Evolutionary conservation across 2,888 invertebrate species (phyloP).

Genomic region (Portevinia maculata): DNA sequence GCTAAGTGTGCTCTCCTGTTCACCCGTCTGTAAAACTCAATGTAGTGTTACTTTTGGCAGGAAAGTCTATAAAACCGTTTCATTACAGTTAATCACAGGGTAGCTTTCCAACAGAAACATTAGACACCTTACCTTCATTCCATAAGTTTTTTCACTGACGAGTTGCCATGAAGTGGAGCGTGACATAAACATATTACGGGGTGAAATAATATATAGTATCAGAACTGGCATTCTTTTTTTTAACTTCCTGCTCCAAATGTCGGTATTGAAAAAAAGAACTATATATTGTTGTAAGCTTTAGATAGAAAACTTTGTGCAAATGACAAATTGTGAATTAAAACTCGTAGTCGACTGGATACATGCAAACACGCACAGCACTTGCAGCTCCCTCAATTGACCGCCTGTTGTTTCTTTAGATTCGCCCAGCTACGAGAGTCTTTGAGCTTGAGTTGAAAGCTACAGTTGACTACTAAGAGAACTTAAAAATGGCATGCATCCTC

Average conservation of each 20-base stretch:
- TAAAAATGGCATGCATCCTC: no score
- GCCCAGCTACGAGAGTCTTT: neutral
- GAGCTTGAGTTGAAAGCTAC: constrained; percentile 17
- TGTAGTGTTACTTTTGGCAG: constrained; percentile 60
- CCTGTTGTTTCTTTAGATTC: neutral
- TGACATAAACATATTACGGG: constrained; percentile 12
- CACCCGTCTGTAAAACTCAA: constrained; percentile 41
- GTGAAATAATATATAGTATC: constrained; percentile 1
- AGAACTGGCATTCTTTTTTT: constrained; percentile 6
- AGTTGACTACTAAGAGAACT: neutral
- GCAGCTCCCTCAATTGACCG: neutral
- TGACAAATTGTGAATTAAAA: constrained; percentile 65
- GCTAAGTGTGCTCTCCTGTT: constrained; percentile 15
- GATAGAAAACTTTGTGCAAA: constrained; percentile 57
- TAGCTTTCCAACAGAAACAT: constrained; percentile 20
- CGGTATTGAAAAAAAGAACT: constrained; percentile 55
- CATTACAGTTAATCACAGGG: constrained; percentile 70
- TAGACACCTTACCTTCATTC: constrained; percentile 14
- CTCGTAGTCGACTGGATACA: constrained; percentile 29
- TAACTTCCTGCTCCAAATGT: constrained; percentile 17
- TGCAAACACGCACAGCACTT: neutral
- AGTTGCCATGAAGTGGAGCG: constrained; percentile 31
- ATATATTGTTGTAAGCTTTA: constrained; percentile 39
- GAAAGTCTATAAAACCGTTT: constrained; percentile 67
- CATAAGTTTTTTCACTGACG: constrained; percentile 11